phyloP scores from a whole-genome alignment of 2,797 vertebrate species.

The Tragelaphus eurycerus region DNA sequence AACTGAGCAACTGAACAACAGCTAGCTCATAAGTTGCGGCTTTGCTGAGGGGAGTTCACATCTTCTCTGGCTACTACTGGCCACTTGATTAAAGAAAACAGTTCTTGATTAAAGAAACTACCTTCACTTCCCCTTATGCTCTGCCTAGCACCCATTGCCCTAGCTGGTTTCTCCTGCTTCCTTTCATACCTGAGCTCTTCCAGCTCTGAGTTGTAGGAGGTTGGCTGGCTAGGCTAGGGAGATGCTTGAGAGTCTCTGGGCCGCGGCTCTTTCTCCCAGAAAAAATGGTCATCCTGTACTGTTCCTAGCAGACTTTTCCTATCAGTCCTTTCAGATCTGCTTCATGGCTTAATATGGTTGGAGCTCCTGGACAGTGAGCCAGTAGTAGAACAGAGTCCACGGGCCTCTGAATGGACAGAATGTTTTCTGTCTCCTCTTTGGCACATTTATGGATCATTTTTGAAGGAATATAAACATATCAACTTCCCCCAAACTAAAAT shows the following conservation, averaged over 20 bases:
- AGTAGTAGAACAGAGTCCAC: rapidly evolving
- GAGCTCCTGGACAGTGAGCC: background rate
- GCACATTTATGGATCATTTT: background rate
- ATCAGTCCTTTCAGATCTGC: background rate
- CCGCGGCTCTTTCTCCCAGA: background rate
- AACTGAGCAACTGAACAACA: background rate
- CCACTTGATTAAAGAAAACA: background rate
- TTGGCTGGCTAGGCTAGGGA: background rate
- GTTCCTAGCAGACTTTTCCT: background rate
- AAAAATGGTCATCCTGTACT: background rate
- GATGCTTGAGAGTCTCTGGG: background rate
- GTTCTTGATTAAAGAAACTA: background rate
- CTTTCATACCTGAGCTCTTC: background rate
- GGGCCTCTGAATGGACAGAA: background rate
- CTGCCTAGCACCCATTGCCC: background rate
- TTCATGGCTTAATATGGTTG: background rate
- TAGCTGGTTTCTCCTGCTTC: background rate
- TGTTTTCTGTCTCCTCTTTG: background rate
- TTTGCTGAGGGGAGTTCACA: background rate
- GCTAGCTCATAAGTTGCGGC: background rate
- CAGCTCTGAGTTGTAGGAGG: background rate
- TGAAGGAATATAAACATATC: background rate
- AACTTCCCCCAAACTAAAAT: background rate
- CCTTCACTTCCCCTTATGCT: background rate
- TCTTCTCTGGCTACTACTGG: background rate